Evolutionary conservation across 2,888 invertebrate species (phyloP), one percentile per base, ranked within the genome.

Genomic region (Tetanocera ferruginea): DNA sequence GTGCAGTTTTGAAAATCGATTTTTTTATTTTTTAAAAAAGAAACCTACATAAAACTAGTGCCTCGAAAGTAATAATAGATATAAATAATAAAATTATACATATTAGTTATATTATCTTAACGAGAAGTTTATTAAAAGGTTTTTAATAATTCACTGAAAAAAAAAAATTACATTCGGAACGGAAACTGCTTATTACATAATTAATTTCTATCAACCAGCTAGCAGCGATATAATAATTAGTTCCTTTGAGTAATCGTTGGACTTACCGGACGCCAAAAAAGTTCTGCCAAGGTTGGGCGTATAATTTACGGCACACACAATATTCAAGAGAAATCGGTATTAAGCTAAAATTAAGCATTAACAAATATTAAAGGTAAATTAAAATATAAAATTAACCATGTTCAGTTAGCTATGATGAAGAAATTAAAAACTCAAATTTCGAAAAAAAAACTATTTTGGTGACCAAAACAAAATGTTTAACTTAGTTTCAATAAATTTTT

Each of bases 11-110:
- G 5, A 8, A 19, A 51, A 64, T 74, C 52, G 64, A 64, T 64
- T 64, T 64, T 74, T 37, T 60, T 43, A 17, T 52, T 69, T 70
- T 23, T 52, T n/a, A n/a, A n/a, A 62, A 23, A 57, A 31, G 34
- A 34, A n/a, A n/a, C 9, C 19, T 37, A 73, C 23, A 28, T 28
- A 64, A 25, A 49, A 64, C 19, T 43, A 73, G 62, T 73, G 73
- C 73, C 73, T 62, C 23, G 14, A 57, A 11, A 28, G 55, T 6
- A 19, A 55, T 55, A 19, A 55, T 23, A 43, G 55, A 19, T 17
- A 23, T 67, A 6, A 51, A 51, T 14, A 25, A 69, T 23, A 49
- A 69, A 69, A 11, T 49, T 17, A 51, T 28, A 25, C 14, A 51
- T 51, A 25, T 31, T n/a, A n/a, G n/a, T 3, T 64, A 28, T 1